Conservation (phyloP, 2,888 invertebrate genomes). For the Phyllotreta striolata region DNA sequence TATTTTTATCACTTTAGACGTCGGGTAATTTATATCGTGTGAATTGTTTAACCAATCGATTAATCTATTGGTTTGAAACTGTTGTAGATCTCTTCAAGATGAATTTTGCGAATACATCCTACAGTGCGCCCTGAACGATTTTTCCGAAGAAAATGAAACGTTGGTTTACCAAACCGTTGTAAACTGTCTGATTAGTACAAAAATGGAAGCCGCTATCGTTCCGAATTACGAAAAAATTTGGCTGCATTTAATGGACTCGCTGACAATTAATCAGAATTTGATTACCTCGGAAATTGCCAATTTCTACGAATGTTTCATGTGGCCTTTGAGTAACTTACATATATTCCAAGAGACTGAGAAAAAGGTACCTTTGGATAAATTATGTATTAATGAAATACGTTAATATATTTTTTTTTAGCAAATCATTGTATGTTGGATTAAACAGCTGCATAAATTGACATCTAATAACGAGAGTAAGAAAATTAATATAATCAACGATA, state of each 20-base stretch:
- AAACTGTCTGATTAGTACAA: slow-evolving; percentile 30
- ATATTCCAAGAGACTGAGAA: slow-evolving; percentile 38
- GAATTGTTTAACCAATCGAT: neutral
- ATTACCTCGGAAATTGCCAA: slow-evolving; percentile 35
- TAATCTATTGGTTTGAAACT: neutral
- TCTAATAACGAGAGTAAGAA: slow-evolving; percentile 42
- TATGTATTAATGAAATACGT: too few relatives aligned
- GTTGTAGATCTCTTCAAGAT: neutral
- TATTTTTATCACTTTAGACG: slow-evolving; percentile 28
- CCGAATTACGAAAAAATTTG: slow-evolving; percentile 42
- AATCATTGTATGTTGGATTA: slow-evolving; percentile 40
- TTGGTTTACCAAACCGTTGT: slow-evolving; percentile 35
- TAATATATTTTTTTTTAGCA: slow-evolving; percentile 38
- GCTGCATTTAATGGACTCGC: slow-evolving; percentile 36
- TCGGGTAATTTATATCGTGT: slow-evolving; percentile 31
- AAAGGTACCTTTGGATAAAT: slow-evolving; percentile 32
- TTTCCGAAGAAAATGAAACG: slow-evolving; percentile 33
- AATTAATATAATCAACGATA: slow-evolving; percentile 41
- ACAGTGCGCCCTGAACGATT: neutral
- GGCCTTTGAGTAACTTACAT: slow-evolving; percentile 47
- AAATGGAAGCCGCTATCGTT: slow-evolving; percentile 36
- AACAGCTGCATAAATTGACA: slow-evolving; percentile 37
- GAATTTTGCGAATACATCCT: too few relatives aligned
- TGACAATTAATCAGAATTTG: slow-evolving; percentile 29
- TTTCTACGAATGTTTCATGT: slow-evolving; percentile 42